Conservation (phyloP, 2,113 vertebrate species). For the Alexandromys fortis region DNA sequence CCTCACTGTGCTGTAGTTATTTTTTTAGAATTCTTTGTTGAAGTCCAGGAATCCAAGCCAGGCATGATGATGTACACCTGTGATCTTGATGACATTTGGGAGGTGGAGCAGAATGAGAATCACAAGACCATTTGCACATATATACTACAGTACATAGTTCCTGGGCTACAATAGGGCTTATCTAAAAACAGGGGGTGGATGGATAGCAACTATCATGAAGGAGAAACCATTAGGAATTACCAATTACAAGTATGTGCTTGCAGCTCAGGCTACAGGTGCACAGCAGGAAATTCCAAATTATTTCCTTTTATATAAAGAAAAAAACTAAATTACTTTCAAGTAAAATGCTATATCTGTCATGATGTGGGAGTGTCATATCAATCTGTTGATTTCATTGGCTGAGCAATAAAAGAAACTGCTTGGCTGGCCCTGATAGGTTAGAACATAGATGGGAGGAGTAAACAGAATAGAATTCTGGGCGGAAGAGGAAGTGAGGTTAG, state of each 20-base stretch:
- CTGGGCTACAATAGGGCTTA: not conserved
- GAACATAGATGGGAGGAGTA: too few relatives aligned
- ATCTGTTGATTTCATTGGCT: too few relatives aligned
- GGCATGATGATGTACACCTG: not conserved
- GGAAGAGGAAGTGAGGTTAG: too few relatives aligned
- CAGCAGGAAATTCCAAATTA: not conserved
- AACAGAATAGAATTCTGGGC: too few relatives aligned
- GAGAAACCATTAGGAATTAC: not conserved
- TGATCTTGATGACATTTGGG: not conserved
- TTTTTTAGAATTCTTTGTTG: not conserved
- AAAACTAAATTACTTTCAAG: not conserved
- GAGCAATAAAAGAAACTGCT: too few relatives aligned
- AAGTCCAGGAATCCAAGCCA: not conserved
- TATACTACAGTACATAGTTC: not conserved
- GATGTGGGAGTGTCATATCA: too few relatives aligned
- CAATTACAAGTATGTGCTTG: not conserved
- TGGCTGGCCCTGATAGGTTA: too few relatives aligned
- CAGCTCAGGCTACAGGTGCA: not conserved
- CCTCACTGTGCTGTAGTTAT: not conserved
- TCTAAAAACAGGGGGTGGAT: not conserved
- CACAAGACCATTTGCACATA: not conserved
- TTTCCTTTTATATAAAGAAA: not conserved
- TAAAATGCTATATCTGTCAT: not conserved
- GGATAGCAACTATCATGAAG: not conserved
- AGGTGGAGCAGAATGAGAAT: not conserved